A percentile compares a stretch with the other conserved stretches of the same genome.
phyloP scores from a whole-genome alignment of 2,113 vertebrate genomes.

The Phyllostomus hastatus region DNA sequence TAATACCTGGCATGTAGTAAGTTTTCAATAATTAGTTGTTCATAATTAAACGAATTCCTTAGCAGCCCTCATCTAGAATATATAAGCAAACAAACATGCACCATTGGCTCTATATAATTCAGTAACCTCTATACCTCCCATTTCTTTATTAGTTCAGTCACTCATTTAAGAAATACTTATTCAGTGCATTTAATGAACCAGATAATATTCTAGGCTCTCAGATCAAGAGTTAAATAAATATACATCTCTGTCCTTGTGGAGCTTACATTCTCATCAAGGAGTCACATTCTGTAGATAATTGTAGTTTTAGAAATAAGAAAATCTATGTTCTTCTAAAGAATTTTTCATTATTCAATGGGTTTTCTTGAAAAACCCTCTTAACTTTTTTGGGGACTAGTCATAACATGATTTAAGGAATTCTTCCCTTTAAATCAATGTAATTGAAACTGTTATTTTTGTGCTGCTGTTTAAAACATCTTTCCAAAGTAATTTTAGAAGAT shows the following conservation, averaged over 20 bases:
- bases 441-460: constrained; percentile 40
- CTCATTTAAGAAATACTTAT: not conserved
- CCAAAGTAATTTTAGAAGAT: constrained; percentile 44
- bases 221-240: not conserved
- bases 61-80: not conserved
- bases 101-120: not conserved
- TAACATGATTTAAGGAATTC: not conserved
- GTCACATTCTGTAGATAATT: not conserved
- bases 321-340: not conserved
- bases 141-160: not conserved
- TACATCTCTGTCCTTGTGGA: not conserved
- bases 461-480: constrained; percentile 37
- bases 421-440: constrained; percentile 1
- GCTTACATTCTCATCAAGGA: not conserved
- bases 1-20: not conserved
- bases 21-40: not conserved
- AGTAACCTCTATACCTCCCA: not conserved
- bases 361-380: not conserved
- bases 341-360: not conserved
- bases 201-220: not conserved
- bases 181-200: not conserved
- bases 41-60: not conserved
- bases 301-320: constrained; percentile 2
- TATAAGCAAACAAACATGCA: not conserved
- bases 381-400: not conserved